Evolutionary conservation across 2,888 invertebrate genomes (phyloP).

Genomic region (Blastobasis adustella): DNA sequence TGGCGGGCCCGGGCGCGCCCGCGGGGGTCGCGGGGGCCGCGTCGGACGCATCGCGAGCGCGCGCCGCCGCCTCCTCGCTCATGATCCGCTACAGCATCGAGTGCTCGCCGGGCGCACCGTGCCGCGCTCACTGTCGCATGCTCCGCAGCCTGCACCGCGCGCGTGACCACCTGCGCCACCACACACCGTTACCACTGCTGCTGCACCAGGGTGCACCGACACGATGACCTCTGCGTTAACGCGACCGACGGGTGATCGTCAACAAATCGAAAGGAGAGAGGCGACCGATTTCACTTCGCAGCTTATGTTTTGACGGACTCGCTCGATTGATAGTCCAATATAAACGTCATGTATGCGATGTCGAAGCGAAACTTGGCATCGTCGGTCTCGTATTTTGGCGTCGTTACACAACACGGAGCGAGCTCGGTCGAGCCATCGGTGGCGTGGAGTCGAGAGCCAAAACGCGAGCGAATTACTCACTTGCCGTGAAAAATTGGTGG

Average conservation of each 20-base stretch:
- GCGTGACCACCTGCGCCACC: not conserved
- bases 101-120: constrained; percentile 14
- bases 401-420: constrained; percentile 67
- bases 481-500: constrained; percentile 4
- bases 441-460: constrained; percentile 65
- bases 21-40: constrained; percentile 11
- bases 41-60: constrained; percentile 31
- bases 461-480: constrained; percentile 43
- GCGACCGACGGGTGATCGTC: not conserved
- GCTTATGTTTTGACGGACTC: constrained; percentile 24
- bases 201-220: not conserved
- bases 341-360: constrained; percentile 27
- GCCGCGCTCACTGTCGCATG: not conserved
- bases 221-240: not conserved
- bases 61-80: constrained; percentile 63
- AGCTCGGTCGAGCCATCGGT: constrained; percentile 45
- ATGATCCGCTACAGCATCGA: constrained; percentile 48
- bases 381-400: constrained; percentile 50
- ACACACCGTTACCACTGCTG: not conserved
- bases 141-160: not conserved
- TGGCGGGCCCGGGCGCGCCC: constrained; percentile 22
- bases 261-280: constrained; percentile 20
- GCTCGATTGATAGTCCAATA: constrained; percentile 5
- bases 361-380: constrained; percentile 55
- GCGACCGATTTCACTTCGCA: constrained; percentile 22